Evolutionary conservation across 2,888 invertebrate genomes (phyloP).

Genomic region (Drosophila kokeensis): DNA sequence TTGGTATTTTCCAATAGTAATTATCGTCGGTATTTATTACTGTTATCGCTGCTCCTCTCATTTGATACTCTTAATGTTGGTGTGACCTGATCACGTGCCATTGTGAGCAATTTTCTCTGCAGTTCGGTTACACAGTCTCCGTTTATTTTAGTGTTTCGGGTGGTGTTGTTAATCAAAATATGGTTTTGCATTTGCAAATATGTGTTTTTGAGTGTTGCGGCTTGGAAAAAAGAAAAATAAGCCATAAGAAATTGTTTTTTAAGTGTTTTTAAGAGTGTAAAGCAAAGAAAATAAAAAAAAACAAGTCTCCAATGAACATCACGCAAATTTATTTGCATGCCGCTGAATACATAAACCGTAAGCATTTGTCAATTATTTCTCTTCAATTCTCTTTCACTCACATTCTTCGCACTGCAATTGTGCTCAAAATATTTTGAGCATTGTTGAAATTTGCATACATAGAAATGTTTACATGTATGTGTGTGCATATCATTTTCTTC

Average conservation of each 20-base stretch:
- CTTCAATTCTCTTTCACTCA: not conserved
- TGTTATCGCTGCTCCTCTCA: not conserved
- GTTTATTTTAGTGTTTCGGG: not conserved
- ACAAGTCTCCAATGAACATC: not conserved
- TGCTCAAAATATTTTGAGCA: not conserved
- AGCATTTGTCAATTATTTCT: not conserved
- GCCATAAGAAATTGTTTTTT: no score
- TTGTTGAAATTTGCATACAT: not conserved
- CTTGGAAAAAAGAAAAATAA: no score
- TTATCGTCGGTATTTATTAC: not conserved
- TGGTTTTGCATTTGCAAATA: no score
- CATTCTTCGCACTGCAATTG: not conserved
- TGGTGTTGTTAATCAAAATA: not conserved
- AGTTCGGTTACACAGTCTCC: slow-evolving; percentile 5
- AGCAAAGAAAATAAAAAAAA: not conserved
- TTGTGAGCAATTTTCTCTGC: not conserved
- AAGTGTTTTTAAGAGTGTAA: not conserved
- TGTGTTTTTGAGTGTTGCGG: not conserved
- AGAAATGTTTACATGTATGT: not conserved
- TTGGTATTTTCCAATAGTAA: slow-evolving; percentile 9
- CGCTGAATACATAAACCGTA: no score
- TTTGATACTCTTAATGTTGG: not conserved
- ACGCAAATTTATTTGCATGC: not conserved
- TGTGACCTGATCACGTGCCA: not conserved
- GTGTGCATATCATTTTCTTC: not conserved